Base-by-base conservation (phyloP, 2,113 vertebrate genomes). In the Onychostoma macrolepis region DNA sequence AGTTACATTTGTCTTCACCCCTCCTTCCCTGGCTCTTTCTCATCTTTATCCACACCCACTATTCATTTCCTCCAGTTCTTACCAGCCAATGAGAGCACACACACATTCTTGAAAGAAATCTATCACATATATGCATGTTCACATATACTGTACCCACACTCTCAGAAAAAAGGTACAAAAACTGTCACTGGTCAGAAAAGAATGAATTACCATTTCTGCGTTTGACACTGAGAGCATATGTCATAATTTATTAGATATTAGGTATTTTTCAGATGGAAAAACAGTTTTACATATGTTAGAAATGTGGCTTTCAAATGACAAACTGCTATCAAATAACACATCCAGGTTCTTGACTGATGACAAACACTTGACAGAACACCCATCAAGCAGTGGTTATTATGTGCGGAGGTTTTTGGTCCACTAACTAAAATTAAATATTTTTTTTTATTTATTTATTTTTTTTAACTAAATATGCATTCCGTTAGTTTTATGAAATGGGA, bases 1-100 rank as follows among this genome's bases (percentile, higher is more conserved):
- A 84, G 85, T 92, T 72, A 85, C 90, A 92, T 90, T 93, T 91
- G 88, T 87, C 85, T 76, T 86, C 81, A 88, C 80, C 74, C 71
- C 45, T 69, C 36, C 72, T 74, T 83, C 67, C 48, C 45, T 38
- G 12, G 6, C 63, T 21, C 48, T 33, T 65, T 69, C 74, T 67
- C 56, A n/a, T 63, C 28, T 75, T 33, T 67, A 13, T 74, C 58
- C 74, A 76, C 56, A 77, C 72, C 76, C 65, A 56, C 77, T 71
- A 63, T 84, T 83, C 58, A 87, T 87, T 63, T 33, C 74, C 86
- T 85, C 80, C 72, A 24, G 41, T 78, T 45, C 41, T 85, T 21
- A 28, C 41, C 84, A 45, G 58, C 84, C 75, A 79, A 67, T 85
- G 75, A 85, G 75, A 85, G 21, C 24, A 36, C 45, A 80, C 74